Base-by-base conservation (phyloP, 1,140 invertebrate genomes). In the Campodea augens region DNA sequence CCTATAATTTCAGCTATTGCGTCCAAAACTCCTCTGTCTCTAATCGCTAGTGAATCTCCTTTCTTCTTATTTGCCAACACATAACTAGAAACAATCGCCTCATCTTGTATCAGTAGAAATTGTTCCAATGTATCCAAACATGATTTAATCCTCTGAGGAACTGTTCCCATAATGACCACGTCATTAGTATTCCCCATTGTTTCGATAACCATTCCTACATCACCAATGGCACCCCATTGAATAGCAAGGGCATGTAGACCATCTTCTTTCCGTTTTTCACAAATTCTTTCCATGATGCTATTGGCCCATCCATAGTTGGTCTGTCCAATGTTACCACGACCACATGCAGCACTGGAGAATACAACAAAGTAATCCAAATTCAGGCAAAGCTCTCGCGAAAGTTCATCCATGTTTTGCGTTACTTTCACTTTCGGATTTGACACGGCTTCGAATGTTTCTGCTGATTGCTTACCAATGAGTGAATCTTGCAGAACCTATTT, bases 221-320 rank as follows among this genome's bases (percentile, higher is more conserved):
- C 69, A 43, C 68, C 69, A 46, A 71, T 66, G 13, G 67, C 68
- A 43, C 69, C 69, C 69, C 69, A 72, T 53, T 73, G 70, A 29
- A 72, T 62, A 23, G 69, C 68, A 27, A 70, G 54, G 46, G 62
- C 68, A 57, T 52, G 58, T 5, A 64, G 54, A 12, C 65, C 63
- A 52, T 67, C 60, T 38, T 51, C 42, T 32, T 55, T 52, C 47
- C 71, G 57, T 27, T 58, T 51, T 52, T 73, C 70, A 25, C 69
- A 67, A 15, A 72, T 59, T 25, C 67, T 56, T 55, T 70, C 68
- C 69, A 71, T 70, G 1, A 61, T 59, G 12, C 67, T 69, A 52
- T 71, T 71, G 20, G 66, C 67, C 58, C 61, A 71, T 38, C 68
- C 68, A 54, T 71, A 71, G 51, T 71, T 71, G 20, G 62, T 58